Base-by-base conservation (phyloP, 2,888 invertebrate species). In the Phalera bucephala region DNA sequence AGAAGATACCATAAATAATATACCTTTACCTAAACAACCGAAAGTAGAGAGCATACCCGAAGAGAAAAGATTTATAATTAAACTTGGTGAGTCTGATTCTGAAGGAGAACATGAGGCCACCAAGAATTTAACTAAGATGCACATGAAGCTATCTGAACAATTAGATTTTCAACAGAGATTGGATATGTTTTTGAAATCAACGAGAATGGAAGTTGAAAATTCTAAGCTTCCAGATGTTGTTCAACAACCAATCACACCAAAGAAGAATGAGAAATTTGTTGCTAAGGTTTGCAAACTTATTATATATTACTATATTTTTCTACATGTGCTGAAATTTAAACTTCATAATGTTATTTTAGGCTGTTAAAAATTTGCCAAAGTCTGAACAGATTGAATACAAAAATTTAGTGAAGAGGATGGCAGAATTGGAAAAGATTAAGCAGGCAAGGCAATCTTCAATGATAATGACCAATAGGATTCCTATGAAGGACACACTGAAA, bases 41-140 rank as follows among this genome's bases (percentile, higher is more conserved):
- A 43, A 44, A 43, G 27, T 36, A 14, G 62, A 40, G 31, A 60
- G 44, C 43, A 36, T 59, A 27, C 66, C 74, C 35, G 77, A 79
- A 54, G 75, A 78, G 52, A 87, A 85, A 41, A 80, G 78, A 42
- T 83, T 90, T 54, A 85, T 90, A 11, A 90, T 90, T 31, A 72
- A 79, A 38, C 65, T 90, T 11, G 79, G 77, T 7, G 88, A 80
- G 33, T 87, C 90, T 1, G 90, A 90, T 71, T 89, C 89, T 1
- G 90, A 88, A 65, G 88, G 76, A 25, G 90, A 90, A 67, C 80
- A 88, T 59, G 90, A 90, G 60, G 86, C 87, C 21, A 90, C 90
- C 7, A 86, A 80, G 52, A 90, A 90, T 64, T 73, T 91, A 47
- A 87, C 85, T 6, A 87, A 85, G 70, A 90, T 90, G 89, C 90